These are phyloP conservation scores for Montipora foliosa DNA, from an alignment of 64 coral and sea anemone species.

Conservation along the genomic window DNA sequence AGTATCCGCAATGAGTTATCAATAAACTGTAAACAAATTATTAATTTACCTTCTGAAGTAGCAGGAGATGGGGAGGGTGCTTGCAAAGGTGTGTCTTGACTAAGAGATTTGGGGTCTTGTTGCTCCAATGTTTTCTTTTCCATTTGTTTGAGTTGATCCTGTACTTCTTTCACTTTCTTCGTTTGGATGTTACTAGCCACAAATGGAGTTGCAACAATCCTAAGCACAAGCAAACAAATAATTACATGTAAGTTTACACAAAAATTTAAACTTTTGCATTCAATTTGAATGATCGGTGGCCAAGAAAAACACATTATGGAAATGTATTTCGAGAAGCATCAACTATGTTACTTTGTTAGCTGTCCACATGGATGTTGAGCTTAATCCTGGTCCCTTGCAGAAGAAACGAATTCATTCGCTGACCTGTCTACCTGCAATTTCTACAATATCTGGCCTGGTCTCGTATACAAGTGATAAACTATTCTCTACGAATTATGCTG, in stretches of 20 bases:
- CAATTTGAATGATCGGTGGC: too few relatives aligned
- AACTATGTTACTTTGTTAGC: background rate
- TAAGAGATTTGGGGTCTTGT: background rate
- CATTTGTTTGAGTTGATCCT: conserved; percentile 40
- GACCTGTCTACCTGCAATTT: conserved; percentile 10
- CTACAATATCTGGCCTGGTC: conserved; percentile 28
- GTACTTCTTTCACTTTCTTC: conserved; percentile 36
- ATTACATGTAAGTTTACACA: background rate
- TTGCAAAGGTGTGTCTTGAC: background rate
- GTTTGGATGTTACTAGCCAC: background rate
- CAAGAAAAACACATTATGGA: too few relatives aligned
- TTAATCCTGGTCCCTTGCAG: conserved; percentile 8
- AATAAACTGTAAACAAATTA: too few relatives aligned
- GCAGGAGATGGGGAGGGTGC: background rate
- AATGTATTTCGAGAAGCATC: too few relatives aligned
- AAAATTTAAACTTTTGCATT: too few relatives aligned
- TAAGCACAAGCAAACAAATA: background rate
- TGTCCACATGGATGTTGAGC: conserved; percentile 39
- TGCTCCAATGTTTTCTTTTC: background rate
- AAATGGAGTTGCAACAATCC: conserved; percentile 37
- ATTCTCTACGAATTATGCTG: too few relatives aligned
- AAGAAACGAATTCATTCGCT: conserved; percentile 17
- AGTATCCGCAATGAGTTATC: too few relatives aligned
- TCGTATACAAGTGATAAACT: background rate
- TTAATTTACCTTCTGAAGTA: background rate